A percentile compares a stretch with the other conserved stretches of the same genome.
phyloP scores from a whole-genome alignment of 2,888 invertebrate genomes.

The Eupithecia inturbata region DNA sequence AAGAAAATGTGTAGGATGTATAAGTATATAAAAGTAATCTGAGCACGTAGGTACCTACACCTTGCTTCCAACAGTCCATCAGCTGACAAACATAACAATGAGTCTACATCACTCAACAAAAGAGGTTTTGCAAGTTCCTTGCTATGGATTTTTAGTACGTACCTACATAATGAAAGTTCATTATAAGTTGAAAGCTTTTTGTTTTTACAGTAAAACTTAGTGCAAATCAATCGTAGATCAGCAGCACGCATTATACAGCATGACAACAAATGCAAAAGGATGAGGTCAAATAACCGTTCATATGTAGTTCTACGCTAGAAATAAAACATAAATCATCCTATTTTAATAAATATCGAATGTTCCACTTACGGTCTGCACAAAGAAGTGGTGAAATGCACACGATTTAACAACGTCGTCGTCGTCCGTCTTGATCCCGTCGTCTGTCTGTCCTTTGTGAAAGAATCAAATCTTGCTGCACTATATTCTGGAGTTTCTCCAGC shows the following conservation, averaged over 20 bases:
- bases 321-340: not conserved
- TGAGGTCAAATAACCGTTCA: not conserved
- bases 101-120: not conserved
- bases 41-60: not conserved
- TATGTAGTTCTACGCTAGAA: not conserved
- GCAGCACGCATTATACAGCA: not conserved
- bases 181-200: not conserved
- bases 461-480: conserved; percentile 44
- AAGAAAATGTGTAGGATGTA: not conserved
- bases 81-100: conserved; percentile 24
- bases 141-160: not conserved
- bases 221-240: not conserved
- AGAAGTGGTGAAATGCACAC: conserved; percentile 55
- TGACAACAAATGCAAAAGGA: not conserved
- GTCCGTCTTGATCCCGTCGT: conserved; percentile 30
- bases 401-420: conserved; percentile 42
- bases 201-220: not conserved
- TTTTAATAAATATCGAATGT: not conserved
- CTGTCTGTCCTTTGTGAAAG: conserved; percentile 74
- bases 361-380: conserved; percentile 61
- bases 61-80: conserved; percentile 2
- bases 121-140: not conserved
- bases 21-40: not conserved
- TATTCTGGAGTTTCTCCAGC: conserved; percentile 32
- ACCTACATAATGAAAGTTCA: not conserved